phyloP scores from a whole-genome alignment of 1,140 invertebrate genomes.

The Drosophila willistoni region DNA sequence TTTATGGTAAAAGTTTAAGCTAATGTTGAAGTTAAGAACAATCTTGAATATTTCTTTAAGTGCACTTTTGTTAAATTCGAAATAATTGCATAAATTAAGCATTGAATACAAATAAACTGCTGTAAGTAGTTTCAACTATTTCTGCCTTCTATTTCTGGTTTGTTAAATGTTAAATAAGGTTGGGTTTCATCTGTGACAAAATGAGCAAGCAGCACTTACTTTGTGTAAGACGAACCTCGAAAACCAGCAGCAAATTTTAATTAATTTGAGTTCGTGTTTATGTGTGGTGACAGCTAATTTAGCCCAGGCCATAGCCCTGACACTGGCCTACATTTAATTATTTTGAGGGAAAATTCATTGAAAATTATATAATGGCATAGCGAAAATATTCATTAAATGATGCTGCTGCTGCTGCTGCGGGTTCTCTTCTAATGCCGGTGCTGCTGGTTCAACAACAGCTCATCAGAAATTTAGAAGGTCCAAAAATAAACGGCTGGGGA shows the following conservation, averaged over 20 bases:
- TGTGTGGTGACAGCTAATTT: conserved; percentile 50
- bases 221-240: background rate
- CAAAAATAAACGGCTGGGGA: conserved; percentile 42
- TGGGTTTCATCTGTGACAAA: no score
- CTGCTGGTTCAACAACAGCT: conserved; percentile 20
- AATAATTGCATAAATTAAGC: no score
- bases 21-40: background rate
- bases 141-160: no score
- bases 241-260: conserved; percentile 32
- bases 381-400: conserved; percentile 64
- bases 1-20: background rate
- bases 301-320: background rate
- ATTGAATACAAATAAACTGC: no score
- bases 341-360: conserved; percentile 52
- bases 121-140: no score
- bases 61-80: no score
- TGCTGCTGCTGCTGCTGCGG: conserved; percentile 11
- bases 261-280: conserved; percentile 27
- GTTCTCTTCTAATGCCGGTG: background rate
- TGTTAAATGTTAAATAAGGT: no score
- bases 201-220: background rate
- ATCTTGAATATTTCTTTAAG: no score
- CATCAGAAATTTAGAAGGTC: conserved; percentile 70
- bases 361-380: conserved; percentile 44
- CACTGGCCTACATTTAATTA: conserved; percentile 56